These are phyloP conservation scores for Heliconius charithonia DNA, from an alignment of 2,888 invertebrate genomes.

Conservation along the genomic window DNA sequence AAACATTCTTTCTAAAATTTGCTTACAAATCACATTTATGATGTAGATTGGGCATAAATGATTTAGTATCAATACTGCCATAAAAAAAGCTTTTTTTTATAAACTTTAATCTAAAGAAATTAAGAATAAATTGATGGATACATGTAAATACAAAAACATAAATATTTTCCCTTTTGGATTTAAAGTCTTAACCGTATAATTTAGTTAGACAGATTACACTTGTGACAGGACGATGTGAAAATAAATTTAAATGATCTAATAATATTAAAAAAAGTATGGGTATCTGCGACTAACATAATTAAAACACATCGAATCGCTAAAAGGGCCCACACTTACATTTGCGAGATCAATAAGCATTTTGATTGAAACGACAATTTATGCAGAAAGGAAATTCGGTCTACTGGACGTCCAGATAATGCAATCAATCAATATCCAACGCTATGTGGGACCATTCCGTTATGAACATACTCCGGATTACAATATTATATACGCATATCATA, in stretches of 20 bases:
- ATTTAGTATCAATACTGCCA: too few species aligned
- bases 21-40: too few species aligned
- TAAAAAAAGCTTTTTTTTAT: too few species aligned
- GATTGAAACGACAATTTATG: conserved; percentile 46
- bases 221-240: background rate
- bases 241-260: background rate
- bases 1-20: too few species aligned
- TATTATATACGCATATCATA: conserved; percentile 43
- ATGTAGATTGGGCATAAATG: too few species aligned
- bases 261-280: background rate
- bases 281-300: background rate
- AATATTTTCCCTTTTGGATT: too few species aligned
- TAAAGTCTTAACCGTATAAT: too few species aligned
- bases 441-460: conserved; percentile 46
- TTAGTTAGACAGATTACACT: too few species aligned
- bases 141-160: too few species aligned
- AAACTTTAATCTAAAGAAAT: too few species aligned
- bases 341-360: conserved; percentile 41
- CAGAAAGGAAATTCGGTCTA: conserved; percentile 43
- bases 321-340: conserved; percentile 8
- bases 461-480: conserved; percentile 46
- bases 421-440: conserved; percentile 48
- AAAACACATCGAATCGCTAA: background rate
- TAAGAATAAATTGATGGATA: too few species aligned
- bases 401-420: conserved; percentile 43